phyloP scores from a whole-genome alignment of 2,888 invertebrate species.

The Drosophila ustulata region DNA sequence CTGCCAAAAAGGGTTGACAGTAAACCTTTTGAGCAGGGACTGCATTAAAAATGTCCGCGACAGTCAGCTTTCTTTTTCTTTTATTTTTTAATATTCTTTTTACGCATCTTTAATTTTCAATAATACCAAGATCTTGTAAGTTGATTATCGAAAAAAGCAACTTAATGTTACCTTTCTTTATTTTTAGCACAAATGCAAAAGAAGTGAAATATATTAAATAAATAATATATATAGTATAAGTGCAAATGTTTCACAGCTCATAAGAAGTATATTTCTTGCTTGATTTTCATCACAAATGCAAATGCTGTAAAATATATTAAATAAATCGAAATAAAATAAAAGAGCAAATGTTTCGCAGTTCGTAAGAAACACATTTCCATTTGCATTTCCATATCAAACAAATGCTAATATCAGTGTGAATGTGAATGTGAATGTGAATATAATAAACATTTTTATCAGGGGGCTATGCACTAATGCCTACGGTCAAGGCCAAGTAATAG shows the following conservation, averaged over 20 bases:
- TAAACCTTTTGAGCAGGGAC: conserved; percentile 13
- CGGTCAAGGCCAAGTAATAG: conserved; percentile 35
- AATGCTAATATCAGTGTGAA: conserved; percentile 34
- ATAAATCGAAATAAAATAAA: conserved; percentile 3
- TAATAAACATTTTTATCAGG: conserved; percentile 10
- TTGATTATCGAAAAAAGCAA: no score
- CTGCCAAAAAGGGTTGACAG: conserved; percentile 30
- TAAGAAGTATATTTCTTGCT: no score
- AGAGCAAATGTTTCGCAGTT: conserved; percentile 5
- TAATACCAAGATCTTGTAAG: no score
- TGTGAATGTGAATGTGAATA: conserved; percentile 7
- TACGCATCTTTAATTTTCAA: no score
- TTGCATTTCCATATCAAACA: conserved; percentile 46
- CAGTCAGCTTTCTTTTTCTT: conserved; percentile 1
- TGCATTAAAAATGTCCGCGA: conserved; percentile 7
- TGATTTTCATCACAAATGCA: neutral
- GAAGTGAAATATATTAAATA: no score
- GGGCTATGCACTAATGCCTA: conserved; percentile 24
- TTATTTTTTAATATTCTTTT: neutral
- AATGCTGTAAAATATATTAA: neutral
- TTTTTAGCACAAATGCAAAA: no score
- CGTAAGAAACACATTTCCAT: conserved; percentile 25
- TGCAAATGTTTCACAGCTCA: no score
- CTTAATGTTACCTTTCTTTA: no score
- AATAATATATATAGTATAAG: no score